Percentiles rank a stretch among this genome's conserved stretches.
Evolutionary conservation across 1,140 invertebrate genomes (phyloP).

Genomic region (Varroa destructor): DNA sequence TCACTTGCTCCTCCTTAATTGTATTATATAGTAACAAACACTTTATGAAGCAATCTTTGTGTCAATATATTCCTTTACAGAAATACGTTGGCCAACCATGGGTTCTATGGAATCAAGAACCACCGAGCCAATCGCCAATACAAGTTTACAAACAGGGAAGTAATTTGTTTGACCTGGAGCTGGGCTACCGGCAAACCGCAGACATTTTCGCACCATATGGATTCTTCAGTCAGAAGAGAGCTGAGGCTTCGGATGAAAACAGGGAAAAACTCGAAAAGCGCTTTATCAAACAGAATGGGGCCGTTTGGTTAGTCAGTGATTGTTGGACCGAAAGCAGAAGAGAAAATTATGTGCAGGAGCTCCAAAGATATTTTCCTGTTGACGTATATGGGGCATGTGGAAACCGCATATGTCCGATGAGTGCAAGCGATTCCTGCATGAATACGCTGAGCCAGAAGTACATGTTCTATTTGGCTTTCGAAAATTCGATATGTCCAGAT

Average conservation of each 20-base stretch:
- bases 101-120: conserved; percentile 36
- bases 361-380: conserved; percentile 47
- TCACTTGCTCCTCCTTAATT: too few species aligned
- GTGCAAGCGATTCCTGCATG: conserved; percentile 38
- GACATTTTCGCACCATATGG: conserved; percentile 45
- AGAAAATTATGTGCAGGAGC: conserved; percentile 46
- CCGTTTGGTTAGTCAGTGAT: conserved; percentile 53
- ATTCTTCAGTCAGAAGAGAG: conserved; percentile 34
- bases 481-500: conserved; percentile 40
- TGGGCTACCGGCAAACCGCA: conserved; percentile 48
- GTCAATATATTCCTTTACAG: not conserved
- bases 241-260: conserved; percentile 19
- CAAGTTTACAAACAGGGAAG: conserved; percentile 31
- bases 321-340: conserved; percentile 47
- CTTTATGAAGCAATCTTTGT: too few species aligned
- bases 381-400: conserved; percentile 58
- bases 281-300: conserved; percentile 36
- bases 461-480: conserved; percentile 40
- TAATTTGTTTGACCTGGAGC: conserved; percentile 49
- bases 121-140: conserved; percentile 34
- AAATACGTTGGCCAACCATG: conserved; percentile 32
- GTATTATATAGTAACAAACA: too few species aligned
- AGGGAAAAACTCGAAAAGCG: not conserved
- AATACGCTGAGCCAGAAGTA: conserved; percentile 44
- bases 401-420: conserved; percentile 32